Evolutionary conservation across 35 echinoderm and acorn worm genomes (phyloP), one percentile per base, ranked within the genome.

Genomic region (Ptychodera flava): DNA sequence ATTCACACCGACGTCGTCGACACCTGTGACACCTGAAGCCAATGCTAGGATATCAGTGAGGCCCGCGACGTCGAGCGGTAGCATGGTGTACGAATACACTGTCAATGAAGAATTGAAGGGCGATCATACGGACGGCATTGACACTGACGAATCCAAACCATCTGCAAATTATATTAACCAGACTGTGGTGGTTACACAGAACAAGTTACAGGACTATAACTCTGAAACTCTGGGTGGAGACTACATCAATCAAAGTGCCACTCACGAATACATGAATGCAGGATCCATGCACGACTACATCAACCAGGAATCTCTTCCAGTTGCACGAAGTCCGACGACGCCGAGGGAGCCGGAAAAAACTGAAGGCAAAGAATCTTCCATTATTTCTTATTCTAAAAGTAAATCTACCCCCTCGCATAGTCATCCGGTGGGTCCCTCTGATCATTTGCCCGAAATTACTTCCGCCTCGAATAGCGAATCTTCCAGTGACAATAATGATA

Each of bases 1-100:
- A 12, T 64, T 64, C 37, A 83, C 82, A 28, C 93, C 93, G 0
- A 85, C 86, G 28, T 99, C 96, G 27, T 99, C 96, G 32, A 94
- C 96, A 29, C 96, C 96, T 28, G 91, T 92, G 77, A 99, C 96
- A 6, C 96, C 96, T 1, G 87, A 95, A 32, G 93, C 92, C 77
- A 99, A 94, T 86, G 94, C 96, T 28, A 88, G 96, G 77, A 99
- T 99, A 37, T 90, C 93, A 1, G 94, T 99, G 36, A 92, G 92
- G 79, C 91, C 92, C 35, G 96, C 92, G 30, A 87, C 92, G 76
- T 99, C 96, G 22, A 92, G 75, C 77, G 94, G 92, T 29, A 99
- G 96, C 64, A 94, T 94, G 22, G 90, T 89, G 0, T 94, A 94
- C 33, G 93, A 99, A 79, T 99, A 99, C 86, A 94, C 88, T 0